Evolutionary conservation across 2,113 vertebrate species (phyloP).

Genomic region (Pholis gunnellus): DNA sequence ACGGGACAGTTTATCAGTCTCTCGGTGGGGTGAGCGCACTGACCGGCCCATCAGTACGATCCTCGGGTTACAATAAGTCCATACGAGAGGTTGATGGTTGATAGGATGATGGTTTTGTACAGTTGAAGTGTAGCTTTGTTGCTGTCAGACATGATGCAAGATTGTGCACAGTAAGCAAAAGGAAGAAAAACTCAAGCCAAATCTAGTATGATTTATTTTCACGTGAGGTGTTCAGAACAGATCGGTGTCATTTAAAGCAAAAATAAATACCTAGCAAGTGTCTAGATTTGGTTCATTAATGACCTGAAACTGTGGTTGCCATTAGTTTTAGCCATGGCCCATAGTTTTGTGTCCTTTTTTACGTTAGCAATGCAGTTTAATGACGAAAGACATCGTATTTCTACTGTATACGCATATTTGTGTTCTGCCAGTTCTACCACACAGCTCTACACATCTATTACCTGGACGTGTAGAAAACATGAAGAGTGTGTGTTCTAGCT

Average conservation of each 20-base stretch:
- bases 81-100: neutral
- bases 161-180: neutral
- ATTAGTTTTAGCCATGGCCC: neutral
- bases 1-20: conserved; percentile 24
- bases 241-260: neutral
- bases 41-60: neutral
- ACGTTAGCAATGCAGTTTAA: neutral
- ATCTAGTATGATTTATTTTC: neutral
- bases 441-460: neutral
- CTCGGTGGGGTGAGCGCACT: neutral
- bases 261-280: neutral
- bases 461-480: neutral
- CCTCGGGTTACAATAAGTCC: neutral
- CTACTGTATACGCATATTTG: neutral
- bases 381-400: neutral
- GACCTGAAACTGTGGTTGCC: neutral
- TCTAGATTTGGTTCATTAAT: neutral
- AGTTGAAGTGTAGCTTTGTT: neutral
- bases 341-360: too few relatives aligned
- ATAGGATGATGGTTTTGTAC: neutral
- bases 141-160: neutral
- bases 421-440: neutral
- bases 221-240: neutral
- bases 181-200: neutral
- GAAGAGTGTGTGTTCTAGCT: neutral